Percentiles rank a stretch among this genome's conserved stretches.
Conservation (phyloP, 1,140 invertebrate genomes). For the Pseudomyrmex dendroicus region DNA sequence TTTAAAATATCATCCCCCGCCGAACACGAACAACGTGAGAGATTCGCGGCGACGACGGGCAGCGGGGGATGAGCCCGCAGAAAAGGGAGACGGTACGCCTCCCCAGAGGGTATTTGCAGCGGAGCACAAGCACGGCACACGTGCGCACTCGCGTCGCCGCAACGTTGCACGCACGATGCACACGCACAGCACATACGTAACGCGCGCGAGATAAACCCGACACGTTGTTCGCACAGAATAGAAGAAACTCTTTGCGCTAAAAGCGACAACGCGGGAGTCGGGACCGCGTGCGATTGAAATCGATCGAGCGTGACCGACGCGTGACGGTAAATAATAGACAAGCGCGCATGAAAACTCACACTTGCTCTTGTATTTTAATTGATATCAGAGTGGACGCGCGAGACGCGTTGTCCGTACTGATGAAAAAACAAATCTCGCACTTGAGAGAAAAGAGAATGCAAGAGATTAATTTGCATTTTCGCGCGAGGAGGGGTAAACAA, state of each 20-base stretch:
- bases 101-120: conserved; percentile 59
- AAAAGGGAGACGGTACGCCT: conserved; percentile 46
- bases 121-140: conserved; percentile 17
- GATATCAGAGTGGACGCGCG: no score
- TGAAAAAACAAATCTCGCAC: not conserved
- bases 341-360: conserved; percentile 29
- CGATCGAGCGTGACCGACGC: not conserved
- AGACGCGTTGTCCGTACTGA: not conserved
- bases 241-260: conserved; percentile 9
- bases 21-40: conserved; percentile 5
- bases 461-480: conserved; percentile 17
- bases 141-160: not conserved
- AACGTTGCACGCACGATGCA: not conserved
- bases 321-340: conserved; percentile 19
- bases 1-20: conserved; percentile 35
- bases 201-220: conserved; percentile 22
- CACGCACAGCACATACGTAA: not conserved
- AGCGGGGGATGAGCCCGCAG: conserved; percentile 16
- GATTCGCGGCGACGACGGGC: conserved; percentile 18
- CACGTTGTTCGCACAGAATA: conserved; percentile 5
- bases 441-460: not conserved
- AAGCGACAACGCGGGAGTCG: not conserved
- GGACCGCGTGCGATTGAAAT: conserved; percentile 3
- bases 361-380: no score
- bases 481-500: conserved; percentile 2